phyloP scores from a whole-genome alignment of 2,113 vertebrate species.

The Hymenochirus boettgeri region DNA sequence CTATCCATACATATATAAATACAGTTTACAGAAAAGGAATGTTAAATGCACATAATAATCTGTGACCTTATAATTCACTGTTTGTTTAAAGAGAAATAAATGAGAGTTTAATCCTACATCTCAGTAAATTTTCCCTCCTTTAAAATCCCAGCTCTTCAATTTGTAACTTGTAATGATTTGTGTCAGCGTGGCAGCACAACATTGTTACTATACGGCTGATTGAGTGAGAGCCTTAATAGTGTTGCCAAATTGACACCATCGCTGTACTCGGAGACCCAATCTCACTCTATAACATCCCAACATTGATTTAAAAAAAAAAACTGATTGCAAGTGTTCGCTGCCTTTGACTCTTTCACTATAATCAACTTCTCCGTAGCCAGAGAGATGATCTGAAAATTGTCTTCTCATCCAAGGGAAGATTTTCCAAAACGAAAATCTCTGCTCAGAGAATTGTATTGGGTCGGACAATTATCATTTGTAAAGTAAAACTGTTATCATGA shows the following conservation, averaged over 20 bases:
- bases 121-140: too few relatives aligned
- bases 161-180: background rate
- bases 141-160: too few relatives aligned
- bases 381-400: constrained; percentile 52
- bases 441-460: constrained; percentile 34
- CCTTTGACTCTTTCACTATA: constrained; percentile 18
- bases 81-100: too few relatives aligned
- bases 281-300: background rate
- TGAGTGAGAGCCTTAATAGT: background rate
- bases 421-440: constrained; percentile 42
- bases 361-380: constrained; percentile 48
- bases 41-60: too few relatives aligned
- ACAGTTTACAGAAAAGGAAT: too few relatives aligned
- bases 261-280: background rate
- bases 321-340: constrained; percentile 27
- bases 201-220: background rate
- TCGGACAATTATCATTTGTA: constrained; percentile 47
- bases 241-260: background rate
- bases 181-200: background rate
- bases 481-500: constrained; percentile 56
- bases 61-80: too few relatives aligned
- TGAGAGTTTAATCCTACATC: too few relatives aligned
- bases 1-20: too few relatives aligned
- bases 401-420: constrained; percentile 47
- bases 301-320: constrained; percentile 29